Evolutionary conservation across 2,113 vertebrate species (phyloP).

Genomic region (Grallaria varia): DNA sequence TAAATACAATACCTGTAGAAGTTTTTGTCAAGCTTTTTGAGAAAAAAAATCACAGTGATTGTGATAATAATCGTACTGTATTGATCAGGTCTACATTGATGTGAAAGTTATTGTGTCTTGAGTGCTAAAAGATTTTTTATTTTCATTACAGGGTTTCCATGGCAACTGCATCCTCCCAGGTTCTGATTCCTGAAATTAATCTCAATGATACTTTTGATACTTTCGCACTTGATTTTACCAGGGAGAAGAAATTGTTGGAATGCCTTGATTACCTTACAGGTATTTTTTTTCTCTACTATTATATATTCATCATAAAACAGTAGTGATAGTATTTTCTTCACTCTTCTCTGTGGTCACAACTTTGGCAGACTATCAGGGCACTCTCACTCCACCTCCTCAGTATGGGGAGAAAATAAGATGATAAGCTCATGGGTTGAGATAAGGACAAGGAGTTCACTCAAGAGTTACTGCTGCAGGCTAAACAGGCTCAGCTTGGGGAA

Average conservation of each 20-base stretch:
- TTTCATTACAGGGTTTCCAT: slow-evolving; percentile 88
- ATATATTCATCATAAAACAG: background rate
- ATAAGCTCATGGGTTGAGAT: background rate
- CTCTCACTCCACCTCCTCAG: background rate
- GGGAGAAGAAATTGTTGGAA: slow-evolving; percentile 97
- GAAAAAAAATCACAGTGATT: background rate
- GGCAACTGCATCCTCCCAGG: slow-evolving; percentile 96
- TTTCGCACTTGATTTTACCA: slow-evolving; percentile 94
- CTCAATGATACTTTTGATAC: slow-evolving; percentile 96
- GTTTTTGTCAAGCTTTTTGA: background rate
- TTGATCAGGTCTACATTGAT: background rate
- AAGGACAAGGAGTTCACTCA: background rate
- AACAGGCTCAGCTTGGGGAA: background rate
- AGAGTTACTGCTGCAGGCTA: background rate
- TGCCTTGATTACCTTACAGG: slow-evolving; percentile 98
- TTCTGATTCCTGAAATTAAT: slow-evolving; percentile 97
- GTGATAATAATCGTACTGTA: background rate
- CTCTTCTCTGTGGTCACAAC: background rate
- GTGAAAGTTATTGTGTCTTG: background rate
- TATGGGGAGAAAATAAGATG: background rate
- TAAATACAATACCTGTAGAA: background rate
- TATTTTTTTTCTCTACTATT: slow-evolving; percentile 56
- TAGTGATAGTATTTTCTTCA: background rate
- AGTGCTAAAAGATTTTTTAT: slow-evolving; percentile 35
- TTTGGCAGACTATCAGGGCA: background rate